A percentile compares a stretch with the other conserved stretches of the same genome.
phyloP scores from a whole-genome alignment of 2,797 vertebrate genomes.

The Podarcis siculus region DNA sequence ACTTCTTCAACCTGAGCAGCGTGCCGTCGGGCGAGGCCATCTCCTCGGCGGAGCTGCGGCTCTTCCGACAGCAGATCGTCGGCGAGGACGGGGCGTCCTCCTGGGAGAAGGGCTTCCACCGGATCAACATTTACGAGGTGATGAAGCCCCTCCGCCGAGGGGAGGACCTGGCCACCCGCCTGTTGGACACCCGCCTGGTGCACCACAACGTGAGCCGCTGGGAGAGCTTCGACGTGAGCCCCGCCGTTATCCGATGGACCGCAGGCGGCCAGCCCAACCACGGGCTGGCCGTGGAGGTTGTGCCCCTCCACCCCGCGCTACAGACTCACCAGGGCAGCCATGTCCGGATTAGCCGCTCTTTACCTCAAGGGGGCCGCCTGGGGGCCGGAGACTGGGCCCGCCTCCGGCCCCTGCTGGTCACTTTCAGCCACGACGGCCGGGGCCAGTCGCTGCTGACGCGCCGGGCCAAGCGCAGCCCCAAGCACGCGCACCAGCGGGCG shows the following conservation, averaged over 20 bases:
- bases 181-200: slow-evolving; percentile 96
- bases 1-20: slow-evolving; percentile 98
- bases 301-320: slow-evolving; percentile 84
- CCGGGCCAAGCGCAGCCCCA: slow-evolving; percentile 77
- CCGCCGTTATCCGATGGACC: slow-evolving; percentile 96
- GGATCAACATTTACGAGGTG: slow-evolving; percentile 98
- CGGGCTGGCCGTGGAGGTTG: slow-evolving; percentile 93
- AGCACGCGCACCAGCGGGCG: slow-evolving; percentile 71
- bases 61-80: slow-evolving; percentile 90
- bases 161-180: slow-evolving; percentile 86
- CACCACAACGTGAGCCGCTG: slow-evolving; percentile 90
- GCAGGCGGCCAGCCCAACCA: slow-evolving; percentile 91
- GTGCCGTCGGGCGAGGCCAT: slow-evolving; percentile 95
- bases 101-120: slow-evolving; percentile 85
- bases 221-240: slow-evolving; percentile 98
- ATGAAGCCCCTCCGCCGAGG: slow-evolving; percentile 84
- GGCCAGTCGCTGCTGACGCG: slow-evolving; percentile 88
- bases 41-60: slow-evolving; percentile 93
- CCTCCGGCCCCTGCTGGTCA: slow-evolving; percentile 95
- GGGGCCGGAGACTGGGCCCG: slow-evolving; percentile 90
- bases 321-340: slow-evolving; percentile 88
- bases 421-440: slow-evolving; percentile 95
- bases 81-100: slow-evolving; percentile 71
- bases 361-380: slow-evolving; percentile 79
- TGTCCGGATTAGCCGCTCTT: slow-evolving; percentile 93